A percentile compares a stretch with the other conserved stretches of the same genome.
These are phyloP conservation scores for Papilio protenor DNA, from an alignment of 2,888 invertebrate genomes.

Conservation along the genomic window DNA sequence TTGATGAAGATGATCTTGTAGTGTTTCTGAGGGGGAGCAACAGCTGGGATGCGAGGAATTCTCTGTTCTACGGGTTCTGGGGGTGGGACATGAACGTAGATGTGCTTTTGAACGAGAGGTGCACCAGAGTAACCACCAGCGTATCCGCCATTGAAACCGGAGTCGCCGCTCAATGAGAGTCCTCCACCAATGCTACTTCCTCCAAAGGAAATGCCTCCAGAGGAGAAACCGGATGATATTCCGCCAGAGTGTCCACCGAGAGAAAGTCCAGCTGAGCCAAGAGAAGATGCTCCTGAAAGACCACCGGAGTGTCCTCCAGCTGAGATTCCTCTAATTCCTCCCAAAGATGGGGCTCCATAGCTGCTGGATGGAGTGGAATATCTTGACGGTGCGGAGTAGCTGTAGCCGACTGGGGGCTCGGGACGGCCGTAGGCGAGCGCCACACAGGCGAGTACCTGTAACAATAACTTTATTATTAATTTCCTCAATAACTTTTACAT, in stretches of 20 bases:
- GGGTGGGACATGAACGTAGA: slow-evolving; percentile 95
- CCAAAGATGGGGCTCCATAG: slow-evolving; percentile 60
- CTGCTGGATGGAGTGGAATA: slow-evolving; percentile 63
- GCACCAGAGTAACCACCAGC: slow-evolving; percentile 80
- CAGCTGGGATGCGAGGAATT: slow-evolving; percentile 85
- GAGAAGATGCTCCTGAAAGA: slow-evolving; percentile 62
- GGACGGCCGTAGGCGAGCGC: slow-evolving; percentile 78
- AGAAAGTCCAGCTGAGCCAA: slow-evolving; percentile 61
- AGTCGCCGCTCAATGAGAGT: slow-evolving; percentile 64
- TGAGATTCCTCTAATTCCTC: slow-evolving; percentile 53
- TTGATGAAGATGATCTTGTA: slow-evolving; percentile 97
- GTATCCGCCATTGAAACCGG: slow-evolving; percentile 73
- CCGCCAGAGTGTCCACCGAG: slow-evolving; percentile 60
- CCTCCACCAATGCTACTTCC: slow-evolving; percentile 58
- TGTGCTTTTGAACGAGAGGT: slow-evolving; percentile 92
- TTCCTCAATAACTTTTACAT: neutral
- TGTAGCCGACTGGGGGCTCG: slow-evolving; percentile 81
- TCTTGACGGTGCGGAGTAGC: slow-evolving; percentile 73
- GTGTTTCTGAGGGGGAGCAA: slow-evolving; percentile 92
- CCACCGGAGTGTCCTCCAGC: slow-evolving; percentile 59
- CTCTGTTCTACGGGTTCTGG: slow-evolving; percentile 92
- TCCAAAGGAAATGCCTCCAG: slow-evolving; percentile 54
- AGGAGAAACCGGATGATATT: slow-evolving; percentile 49
- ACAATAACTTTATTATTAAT: slow-evolving; percentile 49
- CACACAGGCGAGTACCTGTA: slow-evolving; percentile 80